Evolutionary conservation across 1,140 invertebrate genomes (phyloP).

Genomic region (Bemisia tabaci): DNA sequence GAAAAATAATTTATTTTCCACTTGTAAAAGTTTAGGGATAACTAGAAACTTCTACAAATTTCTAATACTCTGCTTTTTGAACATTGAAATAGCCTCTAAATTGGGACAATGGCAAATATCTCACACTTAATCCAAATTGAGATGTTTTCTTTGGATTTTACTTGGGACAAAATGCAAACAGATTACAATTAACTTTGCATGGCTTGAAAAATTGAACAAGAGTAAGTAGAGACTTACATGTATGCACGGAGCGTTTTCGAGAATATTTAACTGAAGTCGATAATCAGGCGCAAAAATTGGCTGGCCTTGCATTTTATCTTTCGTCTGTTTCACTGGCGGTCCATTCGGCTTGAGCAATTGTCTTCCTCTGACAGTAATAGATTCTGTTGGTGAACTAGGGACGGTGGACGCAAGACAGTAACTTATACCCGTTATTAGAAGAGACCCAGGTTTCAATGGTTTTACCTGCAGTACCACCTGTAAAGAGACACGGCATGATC

Average conservation of each 20-base stretch:
- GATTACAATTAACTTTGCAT: constrained; percentile 9
- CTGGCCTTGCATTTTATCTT: constrained; percentile 25
- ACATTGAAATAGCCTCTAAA: not conserved
- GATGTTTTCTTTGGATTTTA: not conserved
- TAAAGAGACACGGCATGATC: too few relatives aligned
- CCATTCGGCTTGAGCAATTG: constrained; percentile 41
- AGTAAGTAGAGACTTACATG: constrained; percentile 42
- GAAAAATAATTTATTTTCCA: too few relatives aligned
- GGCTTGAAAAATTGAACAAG: too few relatives aligned
- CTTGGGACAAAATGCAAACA: not conserved
- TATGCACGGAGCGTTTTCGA: constrained; percentile 40
- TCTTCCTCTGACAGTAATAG: constrained; percentile 39
- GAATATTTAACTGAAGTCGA: constrained; percentile 24
- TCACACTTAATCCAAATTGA: constrained; percentile 3
- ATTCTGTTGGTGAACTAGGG: constrained; percentile 27
- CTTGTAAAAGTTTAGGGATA: too few relatives aligned
- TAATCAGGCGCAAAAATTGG: constrained; percentile 18
- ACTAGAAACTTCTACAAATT: not conserved
- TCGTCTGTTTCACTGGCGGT: constrained; percentile 32
- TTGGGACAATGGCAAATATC: not conserved
- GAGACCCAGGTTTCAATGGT: constrained; percentile 19
- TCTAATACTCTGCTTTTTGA: not conserved
- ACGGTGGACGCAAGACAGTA: constrained; percentile 25
- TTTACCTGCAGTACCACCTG: constrained; percentile 22
- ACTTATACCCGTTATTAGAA: constrained; percentile 20